phyloP scores from a whole-genome alignment of 2,113 vertebrate species.

The Grammomys surdaster region DNA sequence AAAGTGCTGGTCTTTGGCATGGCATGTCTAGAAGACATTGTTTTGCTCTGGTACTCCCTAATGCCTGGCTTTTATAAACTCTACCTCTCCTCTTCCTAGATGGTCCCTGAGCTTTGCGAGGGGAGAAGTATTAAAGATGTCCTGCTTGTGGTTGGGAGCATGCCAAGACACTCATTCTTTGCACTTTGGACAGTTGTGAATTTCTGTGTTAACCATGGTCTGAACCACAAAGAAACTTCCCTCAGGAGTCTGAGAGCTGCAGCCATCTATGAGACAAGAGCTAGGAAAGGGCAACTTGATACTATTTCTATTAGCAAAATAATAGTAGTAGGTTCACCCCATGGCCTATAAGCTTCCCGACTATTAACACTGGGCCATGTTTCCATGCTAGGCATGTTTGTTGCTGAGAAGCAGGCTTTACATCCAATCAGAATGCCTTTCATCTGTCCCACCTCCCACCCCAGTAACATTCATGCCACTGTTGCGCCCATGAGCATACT shows the following conservation, averaged over 20 bases:
- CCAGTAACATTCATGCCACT: neutral
- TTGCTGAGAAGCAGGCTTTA: neutral
- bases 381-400: neutral
- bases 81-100: neutral
- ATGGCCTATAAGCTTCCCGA: too few relatives aligned
- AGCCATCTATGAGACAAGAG: neutral
- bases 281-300: neutral
- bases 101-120: neutral
- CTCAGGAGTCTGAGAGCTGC: neutral
- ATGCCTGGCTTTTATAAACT: neutral
- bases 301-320: neutral
- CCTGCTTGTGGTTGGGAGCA: neutral
- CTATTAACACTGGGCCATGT: neutral
- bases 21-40: neutral
- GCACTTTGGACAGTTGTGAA: neutral
- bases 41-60: neutral
- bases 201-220: neutral
- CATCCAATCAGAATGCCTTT: neutral
- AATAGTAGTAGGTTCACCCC: neutral
- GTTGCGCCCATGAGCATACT: too few relatives aligned
- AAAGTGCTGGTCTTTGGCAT: too few relatives aligned
- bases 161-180: too few relatives aligned
- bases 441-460: too few relatives aligned
- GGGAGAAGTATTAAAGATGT: neutral
- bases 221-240: neutral